phyloP scores from a whole-genome alignment of 2,113 vertebrate species.

The Reinhardtius hippoglossoides region DNA sequence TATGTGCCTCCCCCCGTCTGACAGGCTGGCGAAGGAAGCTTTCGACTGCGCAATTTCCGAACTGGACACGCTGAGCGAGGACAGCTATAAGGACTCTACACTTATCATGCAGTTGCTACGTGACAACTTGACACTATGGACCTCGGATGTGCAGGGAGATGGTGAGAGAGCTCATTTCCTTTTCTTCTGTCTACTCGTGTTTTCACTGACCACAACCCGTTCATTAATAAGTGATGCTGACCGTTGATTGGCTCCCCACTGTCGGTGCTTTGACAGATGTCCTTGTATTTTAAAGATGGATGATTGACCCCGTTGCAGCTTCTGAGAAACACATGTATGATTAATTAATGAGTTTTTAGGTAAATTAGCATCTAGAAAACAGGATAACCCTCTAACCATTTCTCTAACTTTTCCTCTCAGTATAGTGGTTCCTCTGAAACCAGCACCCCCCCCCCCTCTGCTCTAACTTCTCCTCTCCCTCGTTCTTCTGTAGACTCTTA shows the following conservation, averaged over 20 bases:
- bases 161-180: slow-evolving; percentile 82
- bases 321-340: too few relatives aligned
- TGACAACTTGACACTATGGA: slow-evolving; percentile 99
- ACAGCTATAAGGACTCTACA: slow-evolving; percentile 99
- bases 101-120: slow-evolving; percentile 99
- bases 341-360: too few relatives aligned
- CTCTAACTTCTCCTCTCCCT: slow-evolving; percentile 64
- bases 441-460: background rate
- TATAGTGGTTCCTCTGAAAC: background rate
- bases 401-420: slow-evolving; percentile 4
- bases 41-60: slow-evolving; percentile 98
- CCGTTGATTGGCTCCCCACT: too few relatives aligned
- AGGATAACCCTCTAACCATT: background rate
- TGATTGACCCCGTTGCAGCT: too few relatives aligned
- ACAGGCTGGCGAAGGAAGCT: slow-evolving; percentile 90
- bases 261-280: too few relatives aligned
- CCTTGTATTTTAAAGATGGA: too few relatives aligned
- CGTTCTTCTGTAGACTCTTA: slow-evolving; percentile 75
- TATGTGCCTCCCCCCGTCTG: background rate
- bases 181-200: background rate
- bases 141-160: slow-evolving; percentile 98
- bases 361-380: background rate
- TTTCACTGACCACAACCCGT: too few relatives aligned
- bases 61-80: slow-evolving; percentile 98
- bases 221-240: too few relatives aligned